Evolutionary conservation across 2,888 invertebrate genomes (phyloP).

Genomic region (Deladenus siricidicola): DNA sequence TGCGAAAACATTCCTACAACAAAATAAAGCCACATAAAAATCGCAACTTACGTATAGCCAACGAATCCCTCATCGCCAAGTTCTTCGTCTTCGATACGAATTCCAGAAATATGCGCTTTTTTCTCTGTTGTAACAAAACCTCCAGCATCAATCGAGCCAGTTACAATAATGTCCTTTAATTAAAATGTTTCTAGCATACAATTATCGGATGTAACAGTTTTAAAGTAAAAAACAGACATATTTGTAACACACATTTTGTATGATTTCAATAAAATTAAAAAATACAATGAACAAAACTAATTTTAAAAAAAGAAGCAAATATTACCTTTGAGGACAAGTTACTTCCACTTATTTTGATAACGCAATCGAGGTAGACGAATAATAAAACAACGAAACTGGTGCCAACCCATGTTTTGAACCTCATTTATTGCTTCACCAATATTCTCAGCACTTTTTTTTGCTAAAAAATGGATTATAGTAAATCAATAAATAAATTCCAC

Average conservation of each 20-base stretch:
- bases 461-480: too few species aligned
- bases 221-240: too few species aligned
- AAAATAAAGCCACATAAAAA: too few species aligned
- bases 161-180: constrained; percentile 32
- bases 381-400: not conserved
- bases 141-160: constrained; percentile 29
- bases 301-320: too few species aligned
- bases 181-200: not conserved
- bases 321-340: not conserved
- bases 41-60: constrained; percentile 36
- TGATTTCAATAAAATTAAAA: too few species aligned
- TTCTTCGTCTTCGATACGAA: constrained; percentile 30
- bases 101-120: constrained; percentile 30
- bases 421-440: not conserved
- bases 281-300: too few species aligned
- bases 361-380: not conserved
- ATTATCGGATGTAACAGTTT: not conserved
- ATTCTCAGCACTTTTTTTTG: too few species aligned
- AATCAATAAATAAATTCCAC: too few species aligned
- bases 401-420: not conserved
- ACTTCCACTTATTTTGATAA: not conserved
- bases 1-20: too few species aligned
- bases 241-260: too few species aligned
- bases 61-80: constrained; percentile 34
- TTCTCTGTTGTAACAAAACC: constrained; percentile 35